phyloP scores from a whole-genome alignment of 2,888 invertebrate genomes.

The Achlya flavicornis region DNA sequence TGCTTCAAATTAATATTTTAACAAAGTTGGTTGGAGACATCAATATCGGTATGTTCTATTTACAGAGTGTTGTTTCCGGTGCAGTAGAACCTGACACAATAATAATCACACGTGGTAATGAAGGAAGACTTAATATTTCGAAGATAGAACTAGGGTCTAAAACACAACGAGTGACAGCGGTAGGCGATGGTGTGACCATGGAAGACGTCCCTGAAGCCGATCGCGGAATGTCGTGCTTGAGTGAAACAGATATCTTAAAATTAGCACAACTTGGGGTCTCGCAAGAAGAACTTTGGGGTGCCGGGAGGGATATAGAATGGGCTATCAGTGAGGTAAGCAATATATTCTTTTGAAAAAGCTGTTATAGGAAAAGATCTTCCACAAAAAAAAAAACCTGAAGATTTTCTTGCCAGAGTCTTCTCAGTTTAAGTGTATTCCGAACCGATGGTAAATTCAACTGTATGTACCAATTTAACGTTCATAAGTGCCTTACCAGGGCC shows the following conservation, averaged over 20 bases:
- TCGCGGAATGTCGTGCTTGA: slow-evolving; percentile 77
- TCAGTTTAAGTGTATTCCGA: no score
- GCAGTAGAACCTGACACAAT: slow-evolving; percentile 90
- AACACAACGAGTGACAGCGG: slow-evolving; percentile 71
- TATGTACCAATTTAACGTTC: no score
- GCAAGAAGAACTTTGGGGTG: slow-evolving; percentile 87
- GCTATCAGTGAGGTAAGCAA: slow-evolving; percentile 84
- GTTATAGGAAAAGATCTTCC: no score
- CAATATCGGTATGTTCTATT: slow-evolving; percentile 19
- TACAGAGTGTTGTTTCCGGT: slow-evolving; percentile 91
- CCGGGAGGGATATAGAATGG: slow-evolving; percentile 92
- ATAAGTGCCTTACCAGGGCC: no score
- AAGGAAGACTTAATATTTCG: slow-evolving; percentile 73
- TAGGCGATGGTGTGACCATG: slow-evolving; percentile 64
- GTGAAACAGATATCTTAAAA: slow-evolving; percentile 78
- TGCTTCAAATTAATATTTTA: no score
- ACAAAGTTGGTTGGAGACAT: background rate
- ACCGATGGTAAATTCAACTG: no score
- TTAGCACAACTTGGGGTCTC: slow-evolving; percentile 78
- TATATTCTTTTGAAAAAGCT: background rate
- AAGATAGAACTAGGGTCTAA: slow-evolving; percentile 82
- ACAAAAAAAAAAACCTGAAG: no score
- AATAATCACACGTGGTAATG: slow-evolving; percentile 77
- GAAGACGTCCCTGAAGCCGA: slow-evolving; percentile 69
- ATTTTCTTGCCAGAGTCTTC: no score